Evolutionary conservation across 2,888 invertebrate genomes (phyloP).

Genomic region (Cactoblastis cactorum): DNA sequence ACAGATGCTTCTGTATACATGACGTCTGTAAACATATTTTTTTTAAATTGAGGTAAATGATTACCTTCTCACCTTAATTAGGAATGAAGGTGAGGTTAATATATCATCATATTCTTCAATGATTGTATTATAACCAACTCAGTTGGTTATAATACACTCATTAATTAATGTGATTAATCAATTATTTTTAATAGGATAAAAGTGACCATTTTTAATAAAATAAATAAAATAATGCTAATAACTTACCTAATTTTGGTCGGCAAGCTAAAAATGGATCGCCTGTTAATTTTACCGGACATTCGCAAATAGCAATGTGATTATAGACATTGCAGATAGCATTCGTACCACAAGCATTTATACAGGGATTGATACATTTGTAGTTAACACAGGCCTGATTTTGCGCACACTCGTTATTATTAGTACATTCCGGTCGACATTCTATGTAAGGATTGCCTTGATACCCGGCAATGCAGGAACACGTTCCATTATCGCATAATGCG

Average conservation of each 20-base stretch:
- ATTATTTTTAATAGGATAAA: too few relatives aligned
- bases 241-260: slow-evolving; percentile 71
- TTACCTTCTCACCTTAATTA: too few relatives aligned
- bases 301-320: slow-evolving; percentile 88
- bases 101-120: too few relatives aligned
- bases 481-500: slow-evolving; percentile 77
- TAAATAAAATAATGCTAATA: too few relatives aligned
- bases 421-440: slow-evolving; percentile 88
- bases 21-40: slow-evolving; percentile 12
- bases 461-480: slow-evolving; percentile 81
- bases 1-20: slow-evolving; percentile 36
- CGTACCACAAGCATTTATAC: slow-evolving; percentile 83
- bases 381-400: slow-evolving; percentile 84
- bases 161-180: too few relatives aligned
- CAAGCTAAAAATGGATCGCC: slow-evolving; percentile 90
- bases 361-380: slow-evolving; percentile 87
- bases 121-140: too few relatives aligned
- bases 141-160: too few relatives aligned
- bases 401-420: slow-evolving; percentile 85
- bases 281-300: slow-evolving; percentile 84
- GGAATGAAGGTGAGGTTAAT: too few relatives aligned
- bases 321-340: slow-evolving; percentile 87
- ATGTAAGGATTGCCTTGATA: slow-evolving; percentile 83
- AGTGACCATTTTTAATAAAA: neutral
- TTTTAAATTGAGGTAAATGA: too few relatives aligned